Conservation (phyloP, 2,888 invertebrate species). For the Diaprepes abbreviatus region DNA sequence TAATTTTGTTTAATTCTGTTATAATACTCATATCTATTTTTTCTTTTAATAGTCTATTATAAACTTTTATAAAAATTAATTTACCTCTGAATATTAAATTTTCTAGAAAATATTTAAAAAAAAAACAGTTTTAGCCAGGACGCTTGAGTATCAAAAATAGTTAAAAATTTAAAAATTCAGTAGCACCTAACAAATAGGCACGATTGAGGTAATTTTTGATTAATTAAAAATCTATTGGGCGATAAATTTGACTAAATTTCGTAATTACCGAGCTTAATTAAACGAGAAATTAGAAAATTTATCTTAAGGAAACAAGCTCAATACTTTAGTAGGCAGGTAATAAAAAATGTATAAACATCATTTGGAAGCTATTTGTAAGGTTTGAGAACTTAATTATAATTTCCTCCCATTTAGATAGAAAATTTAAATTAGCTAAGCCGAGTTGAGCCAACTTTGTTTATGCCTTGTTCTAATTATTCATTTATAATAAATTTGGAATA, state of each 20-base stretch:
- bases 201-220: background rate
- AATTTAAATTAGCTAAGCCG: constrained; percentile 3
- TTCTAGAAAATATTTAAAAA: too few relatives aligned
- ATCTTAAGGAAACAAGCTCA: constrained; percentile 23
- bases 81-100: too few relatives aligned
- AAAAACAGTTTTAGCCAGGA: too few relatives aligned
- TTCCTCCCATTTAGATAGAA: constrained; percentile 2
- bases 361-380: constrained; percentile 10
- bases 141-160: too few relatives aligned
- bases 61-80: too few relatives aligned
- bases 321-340: constrained; percentile 6
- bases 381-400: constrained; percentile 17
- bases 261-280: constrained; percentile 35
- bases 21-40: too few relatives aligned
- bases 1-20: too few relatives aligned
- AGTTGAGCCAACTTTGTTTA: constrained; percentile 7
- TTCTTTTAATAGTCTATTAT: too few relatives aligned
- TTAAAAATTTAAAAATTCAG: too few relatives aligned
- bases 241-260: constrained; percentile 30
- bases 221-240: background rate
- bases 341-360: constrained; percentile 20
- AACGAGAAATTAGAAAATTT: constrained; percentile 40
- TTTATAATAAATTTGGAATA: constrained; percentile 3
- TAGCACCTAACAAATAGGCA: too few relatives aligned
- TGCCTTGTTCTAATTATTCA: background rate